These are phyloP conservation scores for Dicrurus megarhynchus DNA, from an alignment of 2,113 vertebrate species.

Conservation along the genomic window DNA sequence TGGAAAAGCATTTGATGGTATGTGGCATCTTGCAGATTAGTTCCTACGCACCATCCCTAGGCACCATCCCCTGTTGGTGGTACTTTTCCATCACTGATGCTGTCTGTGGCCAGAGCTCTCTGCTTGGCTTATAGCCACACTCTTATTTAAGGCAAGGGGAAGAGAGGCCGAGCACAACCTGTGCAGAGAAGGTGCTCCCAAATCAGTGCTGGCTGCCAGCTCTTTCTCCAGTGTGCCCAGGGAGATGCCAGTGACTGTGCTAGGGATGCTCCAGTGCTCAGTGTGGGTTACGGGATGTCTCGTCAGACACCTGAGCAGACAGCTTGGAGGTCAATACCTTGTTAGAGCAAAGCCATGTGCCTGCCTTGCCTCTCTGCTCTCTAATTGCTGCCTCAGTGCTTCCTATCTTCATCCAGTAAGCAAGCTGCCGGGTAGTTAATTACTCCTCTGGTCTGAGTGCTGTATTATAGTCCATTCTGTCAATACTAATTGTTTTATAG, in stretches of 20 bases:
- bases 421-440: neutral
- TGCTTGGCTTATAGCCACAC: neutral
- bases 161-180: neutral
- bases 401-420: conserved; percentile 15
- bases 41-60: neutral
- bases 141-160: neutral
- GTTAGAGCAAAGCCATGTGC: neutral
- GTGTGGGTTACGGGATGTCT: rapidly evolving
- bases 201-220: neutral
- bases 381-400: neutral
- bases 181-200: neutral
- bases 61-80: neutral
- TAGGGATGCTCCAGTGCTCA: neutral
- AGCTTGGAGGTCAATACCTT: neutral
- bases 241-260: neutral
- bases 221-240: neutral
- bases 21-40: neutral
- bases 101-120: neutral
- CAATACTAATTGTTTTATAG: conserved; percentile 62
- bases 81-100: neutral
- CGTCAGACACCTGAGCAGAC: neutral
- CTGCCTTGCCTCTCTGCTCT: neutral
- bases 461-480: neutral
- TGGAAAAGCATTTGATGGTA: neutral
- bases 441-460: conserved; percentile 36